A percentile compares a stretch with the other conserved stretches of the same genome.
Conservation (phyloP, 2,113 vertebrate genomes). For the Coptodon rendalli region DNA sequence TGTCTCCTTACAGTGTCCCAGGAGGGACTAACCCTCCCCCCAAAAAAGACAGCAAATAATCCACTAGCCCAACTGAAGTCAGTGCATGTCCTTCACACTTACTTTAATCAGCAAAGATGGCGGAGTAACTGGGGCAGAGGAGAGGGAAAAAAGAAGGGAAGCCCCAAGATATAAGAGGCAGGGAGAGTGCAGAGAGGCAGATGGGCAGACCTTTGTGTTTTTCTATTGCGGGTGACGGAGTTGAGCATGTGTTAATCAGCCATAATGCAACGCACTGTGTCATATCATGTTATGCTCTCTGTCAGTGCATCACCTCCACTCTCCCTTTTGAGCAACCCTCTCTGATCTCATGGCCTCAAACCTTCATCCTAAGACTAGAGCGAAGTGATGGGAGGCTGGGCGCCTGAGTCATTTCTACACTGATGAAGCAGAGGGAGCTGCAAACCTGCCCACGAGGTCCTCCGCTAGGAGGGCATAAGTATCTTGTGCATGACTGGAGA, state of each 20-base stretch:
- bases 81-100: constrained; percentile 35
- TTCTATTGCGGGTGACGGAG: constrained; percentile 14
- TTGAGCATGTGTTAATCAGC: constrained; percentile 56
- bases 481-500: constrained; percentile 43
- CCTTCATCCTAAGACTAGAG: not conserved
- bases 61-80: not conserved
- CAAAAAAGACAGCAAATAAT: constrained; percentile 19
- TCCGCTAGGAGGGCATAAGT: constrained; percentile 46
- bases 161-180: not conserved
- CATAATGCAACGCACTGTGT: constrained; percentile 53
- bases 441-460: constrained; percentile 50
- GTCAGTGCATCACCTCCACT: constrained; percentile 26
- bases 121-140: constrained; percentile 3
- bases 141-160: not conserved
- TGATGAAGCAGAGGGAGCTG: constrained; percentile 39
- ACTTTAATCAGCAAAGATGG: constrained; percentile 15
- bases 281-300: constrained; percentile 52
- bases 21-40: not conserved
- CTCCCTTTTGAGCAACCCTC: not conserved
- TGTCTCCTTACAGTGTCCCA: constrained; percentile 39
- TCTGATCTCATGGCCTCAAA: not conserved
- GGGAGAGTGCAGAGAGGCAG: not conserved
- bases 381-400: not conserved
- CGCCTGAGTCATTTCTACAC: constrained; percentile 50
- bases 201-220: constrained; percentile 17